phyloP scores from a whole-genome alignment of 2,797 vertebrate species.

The Hirundo rustica region DNA sequence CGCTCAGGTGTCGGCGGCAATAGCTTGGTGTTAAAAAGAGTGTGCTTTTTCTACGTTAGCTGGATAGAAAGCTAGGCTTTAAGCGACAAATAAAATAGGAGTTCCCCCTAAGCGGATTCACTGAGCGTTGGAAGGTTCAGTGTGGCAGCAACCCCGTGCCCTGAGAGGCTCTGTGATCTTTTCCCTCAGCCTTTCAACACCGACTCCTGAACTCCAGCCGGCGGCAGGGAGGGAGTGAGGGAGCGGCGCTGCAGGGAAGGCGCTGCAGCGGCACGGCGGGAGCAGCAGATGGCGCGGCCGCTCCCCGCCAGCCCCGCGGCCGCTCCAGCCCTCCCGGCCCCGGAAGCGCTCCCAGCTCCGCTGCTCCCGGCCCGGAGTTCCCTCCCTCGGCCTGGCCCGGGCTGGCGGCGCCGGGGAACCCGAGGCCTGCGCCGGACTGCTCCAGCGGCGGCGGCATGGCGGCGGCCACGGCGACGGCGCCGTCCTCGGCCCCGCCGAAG shows the following conservation, averaged over 20 bases:
- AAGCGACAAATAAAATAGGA: rapidly evolving
- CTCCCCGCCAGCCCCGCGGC: neutral
- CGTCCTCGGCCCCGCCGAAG: conserved; percentile 73
- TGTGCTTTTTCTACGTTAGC: rapidly evolving
- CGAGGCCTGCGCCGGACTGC: neutral
- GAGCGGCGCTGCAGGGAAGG: neutral
- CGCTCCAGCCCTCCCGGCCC: neutral
- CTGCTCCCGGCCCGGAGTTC: neutral
- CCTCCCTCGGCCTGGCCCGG: neutral
- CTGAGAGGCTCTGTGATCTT: rapidly evolving
- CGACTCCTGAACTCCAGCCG: rapidly evolving
- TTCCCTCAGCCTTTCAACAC: no score
- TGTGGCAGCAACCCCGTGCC: rapidly evolving
- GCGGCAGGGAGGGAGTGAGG: no score
- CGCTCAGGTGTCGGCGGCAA: rapidly evolving
- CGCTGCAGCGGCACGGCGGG: neutral
- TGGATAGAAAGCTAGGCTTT: neutral
- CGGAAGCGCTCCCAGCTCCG: neutral
- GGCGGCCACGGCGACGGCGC: neutral
- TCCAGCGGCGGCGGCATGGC: neutral
- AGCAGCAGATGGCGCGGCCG: neutral
- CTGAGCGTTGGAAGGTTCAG: rapidly evolving
- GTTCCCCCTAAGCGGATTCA: no score
- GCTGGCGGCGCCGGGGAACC: rapidly evolving
- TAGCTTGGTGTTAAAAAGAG: rapidly evolving